phyloP scores from a whole-genome alignment of 2,113 vertebrate genomes.

The Eurypyga helias region DNA sequence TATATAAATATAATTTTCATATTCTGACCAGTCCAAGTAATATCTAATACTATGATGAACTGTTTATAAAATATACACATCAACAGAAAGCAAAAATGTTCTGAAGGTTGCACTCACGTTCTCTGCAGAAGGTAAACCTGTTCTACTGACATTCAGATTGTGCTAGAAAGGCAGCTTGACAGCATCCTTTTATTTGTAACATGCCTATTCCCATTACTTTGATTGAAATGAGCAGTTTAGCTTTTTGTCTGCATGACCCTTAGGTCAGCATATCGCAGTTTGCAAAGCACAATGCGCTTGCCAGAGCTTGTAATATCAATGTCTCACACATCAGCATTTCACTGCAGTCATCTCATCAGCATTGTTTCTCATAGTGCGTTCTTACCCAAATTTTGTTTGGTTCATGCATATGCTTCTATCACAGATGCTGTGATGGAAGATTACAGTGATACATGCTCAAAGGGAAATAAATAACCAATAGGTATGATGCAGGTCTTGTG shows the following conservation, averaged over 20 bases:
- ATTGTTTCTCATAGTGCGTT: neutral
- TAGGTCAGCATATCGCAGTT: neutral
- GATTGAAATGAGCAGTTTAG: constrained; percentile 10
- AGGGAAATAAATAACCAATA: neutral
- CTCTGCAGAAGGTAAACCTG: neutral
- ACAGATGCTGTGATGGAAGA: neutral
- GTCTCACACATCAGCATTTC: constrained; percentile 9
- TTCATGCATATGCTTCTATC: neutral
- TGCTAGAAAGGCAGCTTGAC: neutral
- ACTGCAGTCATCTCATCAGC: neutral
- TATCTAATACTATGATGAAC: neutral
- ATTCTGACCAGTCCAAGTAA: neutral
- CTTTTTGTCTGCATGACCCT: neutral
- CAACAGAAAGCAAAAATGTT: neutral
- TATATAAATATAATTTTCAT: neutral
- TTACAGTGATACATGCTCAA: neutral
- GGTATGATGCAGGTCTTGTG: neutral
- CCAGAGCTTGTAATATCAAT: neutral
- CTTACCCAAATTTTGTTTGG: neutral
- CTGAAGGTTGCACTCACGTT: neutral
- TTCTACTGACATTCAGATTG: neutral
- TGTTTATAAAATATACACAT: neutral
- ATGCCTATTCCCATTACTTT: neutral
- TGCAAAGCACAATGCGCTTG: neutral
- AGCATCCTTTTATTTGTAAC: neutral